These are phyloP conservation scores for Dromaius novaehollandiae DNA, from an alignment of 2,113 vertebrate genomes.

Conservation along the genomic window DNA sequence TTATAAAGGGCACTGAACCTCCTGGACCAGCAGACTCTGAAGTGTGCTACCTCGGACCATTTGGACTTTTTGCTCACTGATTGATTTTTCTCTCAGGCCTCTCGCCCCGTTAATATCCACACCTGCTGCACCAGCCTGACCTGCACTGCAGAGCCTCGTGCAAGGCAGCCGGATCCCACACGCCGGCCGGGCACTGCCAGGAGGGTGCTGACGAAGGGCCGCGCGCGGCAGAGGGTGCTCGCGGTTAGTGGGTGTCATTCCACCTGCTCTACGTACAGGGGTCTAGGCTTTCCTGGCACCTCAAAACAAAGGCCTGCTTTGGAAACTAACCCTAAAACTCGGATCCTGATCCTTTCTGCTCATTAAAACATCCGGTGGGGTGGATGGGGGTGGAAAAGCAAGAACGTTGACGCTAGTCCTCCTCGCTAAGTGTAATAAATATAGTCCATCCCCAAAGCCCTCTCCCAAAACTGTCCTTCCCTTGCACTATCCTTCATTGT, in stretches of 20 bases:
- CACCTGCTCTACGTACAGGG: background rate
- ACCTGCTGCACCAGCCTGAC: background rate
- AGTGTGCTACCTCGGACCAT: background rate
- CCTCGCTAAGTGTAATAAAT: fast-evolving
- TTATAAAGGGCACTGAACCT: background rate
- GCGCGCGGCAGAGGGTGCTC: too few relatives aligned
- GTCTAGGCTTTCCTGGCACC: background rate
- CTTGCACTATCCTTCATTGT: background rate
- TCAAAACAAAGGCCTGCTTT: background rate
- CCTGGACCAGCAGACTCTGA: background rate
- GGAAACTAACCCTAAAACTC: background rate
- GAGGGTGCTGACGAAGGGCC: background rate
- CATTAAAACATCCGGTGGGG: fast-evolving
- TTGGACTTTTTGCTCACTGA: too few relatives aligned
- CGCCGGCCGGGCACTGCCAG: background rate
- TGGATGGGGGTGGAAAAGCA: background rate
- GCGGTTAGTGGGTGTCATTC: background rate
- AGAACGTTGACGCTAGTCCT: background rate
- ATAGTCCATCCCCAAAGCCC: background rate
- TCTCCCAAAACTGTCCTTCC: background rate
- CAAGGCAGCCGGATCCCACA: background rate
- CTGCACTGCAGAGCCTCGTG: background rate
- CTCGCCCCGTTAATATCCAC: background rate
- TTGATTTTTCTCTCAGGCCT: too few relatives aligned
- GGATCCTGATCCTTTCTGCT: background rate